Percentiles rank a stretch among this genome's conserved stretches.
These are phyloP conservation scores for Sipha flava DNA, from an alignment of 1,140 invertebrate genomes.

Conservation along the genomic window DNA sequence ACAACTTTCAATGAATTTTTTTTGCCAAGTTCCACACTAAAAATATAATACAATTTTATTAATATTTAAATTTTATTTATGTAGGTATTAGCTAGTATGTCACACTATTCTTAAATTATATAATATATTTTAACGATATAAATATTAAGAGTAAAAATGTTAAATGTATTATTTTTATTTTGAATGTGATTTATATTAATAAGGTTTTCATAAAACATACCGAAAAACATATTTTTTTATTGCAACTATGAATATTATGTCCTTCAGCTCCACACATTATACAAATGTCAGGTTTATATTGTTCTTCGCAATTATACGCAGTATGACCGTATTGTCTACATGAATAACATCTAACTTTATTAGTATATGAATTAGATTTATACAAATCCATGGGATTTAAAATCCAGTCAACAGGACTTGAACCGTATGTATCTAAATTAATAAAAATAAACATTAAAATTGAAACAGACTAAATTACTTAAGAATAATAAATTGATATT, in stretches of 20 bases:
- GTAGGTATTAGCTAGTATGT: neutral
- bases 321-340: conserved; percentile 12
- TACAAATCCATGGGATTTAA: neutral
- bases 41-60: neutral
- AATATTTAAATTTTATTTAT: neutral
- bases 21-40: conserved; percentile 19
- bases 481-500: neutral
- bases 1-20: conserved; percentile 4
- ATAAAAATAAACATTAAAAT: neutral
- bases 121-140: no score
- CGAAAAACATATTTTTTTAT: conserved; percentile 17
- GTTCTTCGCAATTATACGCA: neutral
- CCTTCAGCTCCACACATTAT: conserved; percentile 22
- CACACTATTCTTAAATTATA: no score
- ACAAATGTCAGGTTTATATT: conserved; percentile 6
- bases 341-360: neutral
- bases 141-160: no score
- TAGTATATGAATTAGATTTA: conserved; percentile 7
- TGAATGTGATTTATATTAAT: no score
- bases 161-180: no score
- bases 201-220: neutral
- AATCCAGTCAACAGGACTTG: neutral
- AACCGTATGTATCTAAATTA: conserved; percentile 9
- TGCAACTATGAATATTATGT: conserved; percentile 8
- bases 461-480: neutral